Conservation (phyloP, 2,113 vertebrate species). For the Halichoeres trimaculatus region DNA sequence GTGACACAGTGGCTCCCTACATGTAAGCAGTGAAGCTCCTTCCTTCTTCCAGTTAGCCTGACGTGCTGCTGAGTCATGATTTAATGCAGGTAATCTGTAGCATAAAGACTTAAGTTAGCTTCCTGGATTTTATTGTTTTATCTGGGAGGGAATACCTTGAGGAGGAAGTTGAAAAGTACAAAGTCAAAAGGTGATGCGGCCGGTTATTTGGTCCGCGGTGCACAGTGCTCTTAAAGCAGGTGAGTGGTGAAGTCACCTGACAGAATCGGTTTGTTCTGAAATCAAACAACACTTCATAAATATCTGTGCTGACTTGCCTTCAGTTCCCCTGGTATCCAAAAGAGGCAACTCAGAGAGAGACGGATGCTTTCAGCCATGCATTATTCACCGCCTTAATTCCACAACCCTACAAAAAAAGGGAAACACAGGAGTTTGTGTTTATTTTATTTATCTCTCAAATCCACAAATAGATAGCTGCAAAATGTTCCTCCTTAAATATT, state of each 20-base stretch:
- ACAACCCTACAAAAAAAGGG: slow-evolving; percentile 59
- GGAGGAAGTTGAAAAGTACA: not conserved
- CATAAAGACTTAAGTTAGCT: not conserved
- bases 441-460: slow-evolving; percentile 67
- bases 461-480: slow-evolving; percentile 72
- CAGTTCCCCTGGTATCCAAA: slow-evolving; percentile 33
- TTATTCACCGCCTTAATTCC: slow-evolving; percentile 74
- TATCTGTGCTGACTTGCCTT: slow-evolving; percentile 42
- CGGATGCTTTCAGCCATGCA: slow-evolving; percentile 73
- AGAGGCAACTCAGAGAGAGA: slow-evolving; percentile 38
- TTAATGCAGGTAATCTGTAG: too few species aligned
- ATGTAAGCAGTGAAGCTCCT: not conserved
- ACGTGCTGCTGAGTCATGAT: not conserved
- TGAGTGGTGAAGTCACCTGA: slow-evolving; percentile 28
- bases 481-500: slow-evolving; percentile 67
- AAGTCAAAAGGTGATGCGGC: slow-evolving; percentile 10
- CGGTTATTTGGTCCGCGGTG: not conserved
- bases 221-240: slow-evolving; percentile 25
- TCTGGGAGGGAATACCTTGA: not conserved
- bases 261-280: slow-evolving; percentile 42
- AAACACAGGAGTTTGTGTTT: slow-evolving; percentile 61
- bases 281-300: slow-evolving; percentile 59
- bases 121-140: not conserved
- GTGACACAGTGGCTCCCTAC: not conserved
- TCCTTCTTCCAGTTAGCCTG: not conserved